Evolutionary conservation across 1,140 invertebrate genomes (phyloP).

Genomic region (Pteromalus puparum): DNA sequence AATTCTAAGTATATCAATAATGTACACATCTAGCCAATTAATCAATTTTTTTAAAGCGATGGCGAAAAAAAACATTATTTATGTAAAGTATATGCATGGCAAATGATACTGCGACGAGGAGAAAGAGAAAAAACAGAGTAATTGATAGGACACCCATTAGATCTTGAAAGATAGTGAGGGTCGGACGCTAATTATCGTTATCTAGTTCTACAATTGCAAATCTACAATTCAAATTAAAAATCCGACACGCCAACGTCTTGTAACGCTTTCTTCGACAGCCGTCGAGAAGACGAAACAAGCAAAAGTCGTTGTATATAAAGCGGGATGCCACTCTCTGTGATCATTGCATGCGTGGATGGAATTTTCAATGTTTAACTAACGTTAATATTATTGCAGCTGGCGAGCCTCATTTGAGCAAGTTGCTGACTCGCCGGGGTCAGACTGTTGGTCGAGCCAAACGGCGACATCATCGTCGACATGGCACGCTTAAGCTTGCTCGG

Average conservation of each 20-base stretch:
- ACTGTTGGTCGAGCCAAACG: conserved; percentile 87
- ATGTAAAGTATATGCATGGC: not conserved
- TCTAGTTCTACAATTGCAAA: conserved; percentile 11
- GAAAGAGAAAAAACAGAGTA: conserved; percentile 9
- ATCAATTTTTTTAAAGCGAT: conserved; percentile 16
- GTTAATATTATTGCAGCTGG: conserved; percentile 89
- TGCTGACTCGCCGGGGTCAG: conserved; percentile 83
- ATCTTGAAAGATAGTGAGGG: not conserved
- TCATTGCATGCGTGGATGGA: conserved; percentile 31
- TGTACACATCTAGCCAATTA: conserved; percentile 27
- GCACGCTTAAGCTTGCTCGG: conserved; percentile 94
- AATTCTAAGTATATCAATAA: conserved; percentile 36
- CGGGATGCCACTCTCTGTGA: not conserved
- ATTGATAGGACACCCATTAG: not conserved
- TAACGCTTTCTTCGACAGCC: not conserved
- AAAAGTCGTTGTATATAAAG: not conserved
- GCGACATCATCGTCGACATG: conserved; percentile 96
- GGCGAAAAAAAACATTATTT: conserved; percentile 16
- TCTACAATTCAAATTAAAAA: conserved; percentile 27
- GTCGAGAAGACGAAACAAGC: not conserved
- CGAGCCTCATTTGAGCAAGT: conserved; percentile 87
- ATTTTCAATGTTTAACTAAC: conserved; percentile 77
- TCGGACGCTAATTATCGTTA: conserved; percentile 28
- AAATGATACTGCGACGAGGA: conserved; percentile 4
- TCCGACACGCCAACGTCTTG: not conserved